These are phyloP conservation scores for Steromphala cineraria DNA, from an alignment of 2,888 invertebrate genomes.

Conservation along the genomic window DNA sequence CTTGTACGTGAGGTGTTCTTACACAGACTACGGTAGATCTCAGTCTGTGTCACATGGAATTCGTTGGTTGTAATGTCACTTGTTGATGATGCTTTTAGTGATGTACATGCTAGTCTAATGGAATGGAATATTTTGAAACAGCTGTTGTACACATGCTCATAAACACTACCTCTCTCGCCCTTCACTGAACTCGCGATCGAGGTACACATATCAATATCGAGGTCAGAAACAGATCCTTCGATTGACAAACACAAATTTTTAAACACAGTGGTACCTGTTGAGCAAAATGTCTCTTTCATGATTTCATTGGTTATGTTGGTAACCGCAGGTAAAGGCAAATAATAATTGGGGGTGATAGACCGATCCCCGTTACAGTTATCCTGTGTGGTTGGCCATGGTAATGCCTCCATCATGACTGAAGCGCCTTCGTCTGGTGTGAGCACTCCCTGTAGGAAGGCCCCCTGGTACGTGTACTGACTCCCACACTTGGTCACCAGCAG, in stretches of 20 bases:
- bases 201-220: conserved; percentile 32
- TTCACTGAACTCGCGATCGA: conserved; percentile 35
- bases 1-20: background rate
- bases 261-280: conserved; percentile 28
- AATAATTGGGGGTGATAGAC: conserved; percentile 35
- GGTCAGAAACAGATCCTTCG: background rate
- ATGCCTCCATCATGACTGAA: conserved; percentile 33
- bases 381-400: conserved; percentile 41
- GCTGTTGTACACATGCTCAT: conserved; percentile 32
- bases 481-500: conserved; percentile 44
- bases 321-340: conserved; percentile 35
- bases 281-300: conserved; percentile 30
- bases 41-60: background rate
- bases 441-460: conserved; percentile 43
- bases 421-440: conserved; percentile 30
- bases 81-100: conserved; percentile 13
- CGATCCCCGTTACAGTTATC: conserved; percentile 37
- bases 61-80: background rate
- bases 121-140: conserved; percentile 38
- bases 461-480: conserved; percentile 43
- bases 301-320: conserved; percentile 28
- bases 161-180: conserved; percentile 21
- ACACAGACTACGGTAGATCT: conserved; percentile 7
- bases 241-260: conserved; percentile 20
- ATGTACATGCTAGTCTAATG: conserved; percentile 32